phyloP scores from a whole-genome alignment of 2,113 vertebrate genomes.

The Thermophis baileyi region DNA sequence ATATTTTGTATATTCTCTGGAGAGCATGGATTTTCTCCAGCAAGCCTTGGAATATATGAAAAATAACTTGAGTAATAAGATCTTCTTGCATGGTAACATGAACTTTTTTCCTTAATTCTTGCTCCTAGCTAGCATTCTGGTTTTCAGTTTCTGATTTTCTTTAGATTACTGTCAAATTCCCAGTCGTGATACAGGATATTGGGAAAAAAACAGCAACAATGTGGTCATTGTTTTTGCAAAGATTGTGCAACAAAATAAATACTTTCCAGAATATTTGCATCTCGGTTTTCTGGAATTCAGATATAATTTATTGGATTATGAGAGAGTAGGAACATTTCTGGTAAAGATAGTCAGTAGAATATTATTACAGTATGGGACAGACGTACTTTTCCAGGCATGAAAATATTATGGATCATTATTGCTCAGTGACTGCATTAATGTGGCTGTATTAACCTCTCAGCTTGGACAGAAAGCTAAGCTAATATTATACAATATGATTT shows the following conservation, averaged over 20 bases:
- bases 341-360: background rate
- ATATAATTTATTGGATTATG: background rate
- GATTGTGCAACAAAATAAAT: background rate
- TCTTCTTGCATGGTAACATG: background rate
- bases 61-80: background rate
- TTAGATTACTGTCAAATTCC: background rate
- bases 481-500: background rate
- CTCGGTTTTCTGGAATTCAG: background rate
- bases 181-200: background rate
- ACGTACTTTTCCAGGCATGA: background rate
- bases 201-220: background rate
- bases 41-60: background rate
- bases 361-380: background rate
- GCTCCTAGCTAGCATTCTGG: background rate
- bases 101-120: background rate
- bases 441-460: conserved; percentile 34
- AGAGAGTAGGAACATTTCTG: background rate
- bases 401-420: background rate
- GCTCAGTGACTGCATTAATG: conserved; percentile 15
- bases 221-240: background rate
- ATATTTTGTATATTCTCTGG: background rate
- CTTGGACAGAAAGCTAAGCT: background rate
- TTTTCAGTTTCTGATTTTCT: background rate
- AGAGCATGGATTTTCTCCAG: background rate
- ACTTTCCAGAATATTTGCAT: background rate